A percentile compares a stretch with the other conserved stretches of the same genome.
Evolutionary conservation across 2,113 vertebrate species (phyloP).

Genomic region (Coptodon bakossiorum): DNA sequence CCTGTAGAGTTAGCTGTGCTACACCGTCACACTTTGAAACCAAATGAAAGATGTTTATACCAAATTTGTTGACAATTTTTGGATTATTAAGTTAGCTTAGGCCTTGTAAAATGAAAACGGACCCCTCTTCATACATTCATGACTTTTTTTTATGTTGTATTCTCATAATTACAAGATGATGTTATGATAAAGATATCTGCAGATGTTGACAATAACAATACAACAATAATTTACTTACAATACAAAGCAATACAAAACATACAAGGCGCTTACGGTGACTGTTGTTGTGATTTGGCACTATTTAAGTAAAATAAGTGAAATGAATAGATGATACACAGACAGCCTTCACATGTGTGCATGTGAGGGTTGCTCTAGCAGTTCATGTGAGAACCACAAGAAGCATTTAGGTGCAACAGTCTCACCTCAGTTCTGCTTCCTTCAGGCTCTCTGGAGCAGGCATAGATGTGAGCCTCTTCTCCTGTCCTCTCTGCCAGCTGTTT

Average conservation of each 20-base stretch:
- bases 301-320: background rate
- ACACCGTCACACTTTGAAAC: background rate
- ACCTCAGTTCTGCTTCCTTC: slow-evolving; percentile 11
- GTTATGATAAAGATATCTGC: background rate
- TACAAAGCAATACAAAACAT: background rate
- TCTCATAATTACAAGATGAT: background rate
- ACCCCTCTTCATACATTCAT: background rate
- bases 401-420: background rate
- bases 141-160: background rate
- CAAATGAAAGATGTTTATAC: background rate
- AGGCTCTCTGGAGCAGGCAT: slow-evolving; percentile 31
- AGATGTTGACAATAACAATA: background rate
- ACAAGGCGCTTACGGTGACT: background rate
- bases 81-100: background rate
- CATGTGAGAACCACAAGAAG: background rate
- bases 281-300: background rate
- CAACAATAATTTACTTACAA: background rate
- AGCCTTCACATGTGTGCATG: background rate
- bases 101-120: background rate
- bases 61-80: background rate
- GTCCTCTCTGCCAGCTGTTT: slow-evolving; percentile 3
- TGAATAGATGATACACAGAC: background rate
- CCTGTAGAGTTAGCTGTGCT: background rate
- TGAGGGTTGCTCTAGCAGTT: background rate
- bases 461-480: background rate